These are phyloP conservation scores for Triops longicaudatus DNA, from an alignment of 1,140 invertebrate species.

Conservation along the genomic window DNA sequence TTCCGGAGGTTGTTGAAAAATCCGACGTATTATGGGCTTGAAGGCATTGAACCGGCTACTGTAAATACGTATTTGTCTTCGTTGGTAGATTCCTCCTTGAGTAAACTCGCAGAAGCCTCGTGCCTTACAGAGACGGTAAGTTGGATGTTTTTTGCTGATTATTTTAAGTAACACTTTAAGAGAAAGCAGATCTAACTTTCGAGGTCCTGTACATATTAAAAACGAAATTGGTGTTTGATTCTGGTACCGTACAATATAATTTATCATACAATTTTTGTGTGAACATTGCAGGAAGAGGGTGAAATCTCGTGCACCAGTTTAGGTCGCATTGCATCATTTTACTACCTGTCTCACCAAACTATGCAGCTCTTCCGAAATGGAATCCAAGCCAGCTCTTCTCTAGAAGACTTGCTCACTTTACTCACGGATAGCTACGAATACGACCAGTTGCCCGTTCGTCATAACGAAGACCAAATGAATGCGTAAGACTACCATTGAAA, in stretches of 20 bases:
- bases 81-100: conserved; percentile 69
- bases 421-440: conserved; percentile 85
- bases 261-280: no score
- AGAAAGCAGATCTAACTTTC: not conserved
- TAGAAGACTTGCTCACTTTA: conserved; percentile 68
- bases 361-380: conserved; percentile 70
- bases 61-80: conserved; percentile 63
- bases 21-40: conserved; percentile 83
- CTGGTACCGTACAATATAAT: no score
- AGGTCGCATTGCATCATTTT: conserved; percentile 90
- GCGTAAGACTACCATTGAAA: conserved; percentile 51
- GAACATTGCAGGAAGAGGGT: conserved; percentile 55
- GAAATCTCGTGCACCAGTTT: conserved; percentile 67
- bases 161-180: not conserved
- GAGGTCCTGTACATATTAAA: not conserved
- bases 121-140: conserved; percentile 57
- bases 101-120: conserved; percentile 59
- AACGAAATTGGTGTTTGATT: no score
- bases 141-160: not conserved
- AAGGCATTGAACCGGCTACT: conserved; percentile 59
- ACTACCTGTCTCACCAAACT: conserved; percentile 91
- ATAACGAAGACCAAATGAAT: conserved; percentile 95
- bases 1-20: conserved; percentile 88
- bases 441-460: conserved; percentile 86
- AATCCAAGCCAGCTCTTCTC: conserved; percentile 52